phyloP scores from a whole-genome alignment of 2,888 invertebrate species.

The Hirtodrosophila cameraria region DNA sequence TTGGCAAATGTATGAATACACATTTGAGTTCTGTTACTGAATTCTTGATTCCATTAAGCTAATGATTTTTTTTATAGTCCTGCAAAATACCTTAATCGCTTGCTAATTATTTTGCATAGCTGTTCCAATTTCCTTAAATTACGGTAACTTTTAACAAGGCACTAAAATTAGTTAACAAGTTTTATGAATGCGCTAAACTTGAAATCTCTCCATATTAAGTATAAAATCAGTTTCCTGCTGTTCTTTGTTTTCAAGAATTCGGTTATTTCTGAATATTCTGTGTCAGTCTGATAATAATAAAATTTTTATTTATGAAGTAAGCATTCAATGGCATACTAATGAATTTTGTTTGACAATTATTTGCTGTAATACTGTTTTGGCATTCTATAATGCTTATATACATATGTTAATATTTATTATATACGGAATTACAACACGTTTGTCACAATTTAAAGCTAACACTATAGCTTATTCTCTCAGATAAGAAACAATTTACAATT shows the following conservation, averaged over 20 bases:
- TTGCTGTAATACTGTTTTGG: neutral
- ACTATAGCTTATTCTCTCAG: neutral
- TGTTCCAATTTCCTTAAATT: conserved; percentile 9
- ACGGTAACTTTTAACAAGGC: conserved; percentile 2
- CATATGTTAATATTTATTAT: neutral
- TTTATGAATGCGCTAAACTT: neutral
- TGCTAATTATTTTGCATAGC: conserved; percentile 28
- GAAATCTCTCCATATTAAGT: neutral
- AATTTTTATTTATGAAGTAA: conserved; percentile 6
- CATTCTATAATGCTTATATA: neutral
- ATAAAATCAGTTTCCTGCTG: neutral
- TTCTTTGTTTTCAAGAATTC: neutral
- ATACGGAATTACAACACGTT: conserved; percentile 4
- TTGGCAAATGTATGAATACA: conserved; percentile 3
- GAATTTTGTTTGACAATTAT: neutral
- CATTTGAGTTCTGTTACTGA: conserved; percentile 7
- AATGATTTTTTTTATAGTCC: conserved; percentile 22
- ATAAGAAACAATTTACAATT: conserved; percentile 12
- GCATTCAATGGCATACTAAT: conserved; percentile 14
- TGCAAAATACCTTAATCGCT: conserved; percentile 15
- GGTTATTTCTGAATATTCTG: neutral
- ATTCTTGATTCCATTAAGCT: conserved; percentile 27
- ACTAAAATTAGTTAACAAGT: conserved; percentile 8
- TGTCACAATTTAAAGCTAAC: conserved; percentile 1
- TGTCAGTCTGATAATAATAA: neutral